Evolutionary conservation across 2,797 vertebrate genomes (phyloP).

Genomic region (Sebastes kiyomatsui): DNA sequence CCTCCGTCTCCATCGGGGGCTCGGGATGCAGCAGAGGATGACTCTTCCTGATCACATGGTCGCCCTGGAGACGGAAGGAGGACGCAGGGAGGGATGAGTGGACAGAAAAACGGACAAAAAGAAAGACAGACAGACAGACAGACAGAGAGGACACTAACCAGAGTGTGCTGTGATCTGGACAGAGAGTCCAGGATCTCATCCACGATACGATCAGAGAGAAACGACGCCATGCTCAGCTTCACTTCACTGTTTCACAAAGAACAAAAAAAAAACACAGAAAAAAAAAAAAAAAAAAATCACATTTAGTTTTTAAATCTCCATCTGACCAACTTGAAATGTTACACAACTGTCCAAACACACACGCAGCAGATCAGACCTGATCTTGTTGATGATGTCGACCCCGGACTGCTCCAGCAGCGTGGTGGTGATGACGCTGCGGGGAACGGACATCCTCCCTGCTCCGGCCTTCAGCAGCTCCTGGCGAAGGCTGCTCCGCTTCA

Average conservation of each 20-base stretch:
- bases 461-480: slow-evolving; percentile 88
- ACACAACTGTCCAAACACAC: neutral
- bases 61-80: slow-evolving; percentile 77
- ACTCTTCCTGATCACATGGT: slow-evolving; percentile 87
- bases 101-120: neutral
- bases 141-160: slow-evolving; percentile 79
- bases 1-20: slow-evolving; percentile 82
- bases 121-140: neutral
- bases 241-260: slow-evolving; percentile 85
- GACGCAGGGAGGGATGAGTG: neutral
- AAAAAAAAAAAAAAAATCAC: neutral
- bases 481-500: slow-evolving; percentile 87
- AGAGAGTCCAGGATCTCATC: slow-evolving; percentile 95
- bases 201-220: slow-evolving; percentile 93
- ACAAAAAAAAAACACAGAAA: neutral
- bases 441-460: slow-evolving; percentile 88
- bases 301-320: neutral
- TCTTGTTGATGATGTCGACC: slow-evolving; percentile 96
- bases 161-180: slow-evolving; percentile 88
- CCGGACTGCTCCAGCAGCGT: slow-evolving; percentile 95
- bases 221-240: slow-evolving; percentile 92
- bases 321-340: neutral
- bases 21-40: slow-evolving; percentile 84
- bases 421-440: slow-evolving; percentile 88
- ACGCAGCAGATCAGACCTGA: slow-evolving; percentile 80